Evolutionary conservation across 1,140 invertebrate genomes (phyloP).

Genomic region (Nymphalis io): DNA sequence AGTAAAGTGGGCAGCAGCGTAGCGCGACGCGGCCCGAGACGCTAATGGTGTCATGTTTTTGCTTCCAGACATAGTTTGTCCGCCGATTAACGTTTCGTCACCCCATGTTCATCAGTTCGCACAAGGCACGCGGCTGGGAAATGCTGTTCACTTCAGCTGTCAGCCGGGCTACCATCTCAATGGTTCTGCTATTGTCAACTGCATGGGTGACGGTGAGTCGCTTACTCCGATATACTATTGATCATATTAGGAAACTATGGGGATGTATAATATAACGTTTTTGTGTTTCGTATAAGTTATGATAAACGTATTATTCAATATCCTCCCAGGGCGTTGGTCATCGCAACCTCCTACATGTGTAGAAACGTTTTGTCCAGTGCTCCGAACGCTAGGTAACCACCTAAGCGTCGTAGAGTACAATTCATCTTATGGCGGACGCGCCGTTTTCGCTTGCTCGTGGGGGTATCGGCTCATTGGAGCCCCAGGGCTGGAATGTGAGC

Average conservation of each 20-base stretch:
- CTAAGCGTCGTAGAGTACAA: slow-evolving; percentile 81
- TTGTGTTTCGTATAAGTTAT: neutral
- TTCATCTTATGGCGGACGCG: slow-evolving; percentile 83
- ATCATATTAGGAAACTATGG: too few relatives aligned
- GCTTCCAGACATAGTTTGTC: slow-evolving; percentile 58
- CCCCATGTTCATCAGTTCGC: slow-evolving; percentile 56
- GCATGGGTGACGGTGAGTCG: slow-evolving; percentile 64
- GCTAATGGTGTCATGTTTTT: neutral
- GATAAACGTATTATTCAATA: too few relatives aligned
- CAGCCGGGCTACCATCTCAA: slow-evolving; percentile 68
- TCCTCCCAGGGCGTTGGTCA: slow-evolving; percentile 87
- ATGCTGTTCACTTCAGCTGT: slow-evolving; percentile 68
- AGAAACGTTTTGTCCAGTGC: slow-evolving; percentile 86
- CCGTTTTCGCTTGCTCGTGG: slow-evolving; percentile 90
- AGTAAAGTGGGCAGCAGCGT: too few relatives aligned
- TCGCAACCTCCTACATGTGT: slow-evolving; percentile 86
- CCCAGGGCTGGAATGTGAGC: slow-evolving; percentile 88
- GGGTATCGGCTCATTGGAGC: slow-evolving; percentile 88
- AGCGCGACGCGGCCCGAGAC: too few relatives aligned
- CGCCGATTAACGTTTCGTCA: slow-evolving; percentile 50
- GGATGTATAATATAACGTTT: too few relatives aligned
- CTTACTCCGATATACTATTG: too few relatives aligned
- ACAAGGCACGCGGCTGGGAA: slow-evolving; percentile 59
- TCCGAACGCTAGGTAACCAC: slow-evolving; percentile 81
- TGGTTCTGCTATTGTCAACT: slow-evolving; percentile 58